Conservation (phyloP, 1,140 invertebrate genomes). For the Brachionus manjavacas region DNA sequence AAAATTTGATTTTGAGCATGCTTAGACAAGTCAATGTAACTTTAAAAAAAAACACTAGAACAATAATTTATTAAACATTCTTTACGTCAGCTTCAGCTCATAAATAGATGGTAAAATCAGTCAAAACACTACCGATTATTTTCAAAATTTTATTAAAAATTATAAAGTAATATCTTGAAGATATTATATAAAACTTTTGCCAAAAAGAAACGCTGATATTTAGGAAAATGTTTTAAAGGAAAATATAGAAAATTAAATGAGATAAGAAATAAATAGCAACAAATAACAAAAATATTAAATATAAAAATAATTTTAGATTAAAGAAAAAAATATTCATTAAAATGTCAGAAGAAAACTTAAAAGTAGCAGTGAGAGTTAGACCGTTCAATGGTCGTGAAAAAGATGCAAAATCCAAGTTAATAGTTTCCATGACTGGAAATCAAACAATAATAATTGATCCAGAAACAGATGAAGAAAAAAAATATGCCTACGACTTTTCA, state of each 20-base stretch:
- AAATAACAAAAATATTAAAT: background rate
- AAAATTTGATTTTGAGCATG: background rate
- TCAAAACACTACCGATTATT: background rate
- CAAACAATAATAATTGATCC: conserved; percentile 61
- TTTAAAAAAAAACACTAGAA: background rate
- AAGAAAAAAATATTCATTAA: background rate
- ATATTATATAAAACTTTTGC: too few species aligned
- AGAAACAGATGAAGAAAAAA: conserved; percentile 53
- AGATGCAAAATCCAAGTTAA: conserved; percentile 59
- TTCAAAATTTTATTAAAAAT: too few species aligned
- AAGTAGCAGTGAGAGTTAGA: conserved; percentile 63
- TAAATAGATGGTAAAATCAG: background rate
- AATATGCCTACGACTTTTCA: conserved; percentile 63
- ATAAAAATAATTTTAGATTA: background rate
- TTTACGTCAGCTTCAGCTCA: background rate
- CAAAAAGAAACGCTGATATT: too few species aligned
- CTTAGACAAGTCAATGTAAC: background rate
- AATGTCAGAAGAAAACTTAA: conserved; percentile 58
- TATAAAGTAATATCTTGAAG: too few species aligned
- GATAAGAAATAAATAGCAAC: background rate
- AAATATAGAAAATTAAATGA: background rate
- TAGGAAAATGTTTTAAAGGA: too few species aligned
- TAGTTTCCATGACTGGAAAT: conserved; percentile 62
- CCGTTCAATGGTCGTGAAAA: conserved; percentile 63
- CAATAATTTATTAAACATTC: background rate